A percentile compares a stretch with the other conserved stretches of the same genome.
These are phyloP conservation scores for Hucho hucho DNA, from an alignment of 2,113 vertebrate species.

Conservation along the genomic window DNA sequence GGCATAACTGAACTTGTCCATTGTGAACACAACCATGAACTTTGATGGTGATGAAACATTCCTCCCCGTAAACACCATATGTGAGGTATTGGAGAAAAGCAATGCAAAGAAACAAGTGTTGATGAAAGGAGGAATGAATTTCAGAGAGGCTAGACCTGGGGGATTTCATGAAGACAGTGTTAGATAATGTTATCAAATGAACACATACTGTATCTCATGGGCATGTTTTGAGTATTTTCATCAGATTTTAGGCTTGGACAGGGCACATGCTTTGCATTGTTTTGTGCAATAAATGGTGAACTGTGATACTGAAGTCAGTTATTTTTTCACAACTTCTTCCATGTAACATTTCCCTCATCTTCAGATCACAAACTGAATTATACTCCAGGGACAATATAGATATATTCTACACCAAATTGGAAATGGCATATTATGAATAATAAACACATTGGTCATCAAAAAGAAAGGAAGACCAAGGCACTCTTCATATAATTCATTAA, in stretches of 20 bases:
- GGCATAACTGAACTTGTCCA: too few species aligned
- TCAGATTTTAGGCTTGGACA: conserved; percentile 73
- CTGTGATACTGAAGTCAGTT: conserved; percentile 42
- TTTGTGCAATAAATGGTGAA: conserved; percentile 80
- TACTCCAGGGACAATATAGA: conserved; percentile 3
- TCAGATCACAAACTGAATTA: conserved; percentile 13
- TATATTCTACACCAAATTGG: too few species aligned
- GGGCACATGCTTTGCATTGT: conserved; percentile 77
- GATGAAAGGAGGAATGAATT: background rate
- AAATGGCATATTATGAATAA: background rate
- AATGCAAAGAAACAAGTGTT: conserved; percentile 8
- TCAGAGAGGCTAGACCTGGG: background rate
- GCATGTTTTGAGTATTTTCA: conserved; percentile 75
- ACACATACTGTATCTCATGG: conserved; percentile 53
- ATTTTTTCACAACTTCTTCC: conserved; percentile 34
- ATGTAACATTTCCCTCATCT: conserved; percentile 63
- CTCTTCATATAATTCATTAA: too few species aligned
- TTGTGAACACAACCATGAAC: too few species aligned
- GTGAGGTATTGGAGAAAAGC: conserved; percentile 45
- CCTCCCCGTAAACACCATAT: conserved; percentile 46
- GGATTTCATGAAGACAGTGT: background rate
- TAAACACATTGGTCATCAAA: too few species aligned
- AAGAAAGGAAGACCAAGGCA: too few species aligned
- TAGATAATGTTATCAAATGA: conserved; percentile 44
- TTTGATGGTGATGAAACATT: conserved; percentile 1